phyloP scores from a whole-genome alignment of 2,113 vertebrate species.

The Corythornis cristatus region DNA sequence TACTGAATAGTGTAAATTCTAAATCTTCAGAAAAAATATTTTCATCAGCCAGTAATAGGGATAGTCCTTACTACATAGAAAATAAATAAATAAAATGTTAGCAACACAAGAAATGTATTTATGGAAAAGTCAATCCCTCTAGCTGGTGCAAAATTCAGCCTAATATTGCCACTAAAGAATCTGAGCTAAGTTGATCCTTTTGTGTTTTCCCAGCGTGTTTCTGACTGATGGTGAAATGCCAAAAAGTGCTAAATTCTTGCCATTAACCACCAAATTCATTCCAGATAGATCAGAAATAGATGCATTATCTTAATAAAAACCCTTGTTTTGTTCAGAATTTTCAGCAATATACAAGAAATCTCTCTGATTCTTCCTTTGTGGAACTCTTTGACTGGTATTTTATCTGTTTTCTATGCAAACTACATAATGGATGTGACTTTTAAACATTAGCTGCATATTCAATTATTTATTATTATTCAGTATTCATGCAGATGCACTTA shows the following conservation, averaged over 20 bases:
- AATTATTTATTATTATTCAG: not conserved
- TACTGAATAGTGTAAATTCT: not conserved
- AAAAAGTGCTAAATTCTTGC: not conserved
- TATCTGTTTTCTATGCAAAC: not conserved
- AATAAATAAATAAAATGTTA: not conserved
- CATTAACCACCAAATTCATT: not conserved
- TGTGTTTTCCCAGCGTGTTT: not conserved
- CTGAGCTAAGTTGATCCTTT: not conserved
- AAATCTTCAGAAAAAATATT: not conserved
- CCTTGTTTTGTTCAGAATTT: not conserved
- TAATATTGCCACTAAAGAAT: not conserved
- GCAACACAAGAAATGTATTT: not conserved
- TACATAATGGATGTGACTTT: not conserved
- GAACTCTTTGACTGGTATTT: not conserved
- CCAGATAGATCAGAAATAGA: not conserved
- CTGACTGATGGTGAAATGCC: not conserved
- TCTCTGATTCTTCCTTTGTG: not conserved
- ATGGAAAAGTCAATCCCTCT: not conserved
- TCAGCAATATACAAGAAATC: not conserved
- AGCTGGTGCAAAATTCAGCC: not conserved
- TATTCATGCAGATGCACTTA: not conserved
- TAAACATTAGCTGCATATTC: not conserved
- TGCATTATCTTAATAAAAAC: not conserved
- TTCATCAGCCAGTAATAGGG: not conserved
- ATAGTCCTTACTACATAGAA: not conserved